Base-by-base conservation (phyloP, 1,140 invertebrate genomes). In the Danaus melanippus region DNA sequence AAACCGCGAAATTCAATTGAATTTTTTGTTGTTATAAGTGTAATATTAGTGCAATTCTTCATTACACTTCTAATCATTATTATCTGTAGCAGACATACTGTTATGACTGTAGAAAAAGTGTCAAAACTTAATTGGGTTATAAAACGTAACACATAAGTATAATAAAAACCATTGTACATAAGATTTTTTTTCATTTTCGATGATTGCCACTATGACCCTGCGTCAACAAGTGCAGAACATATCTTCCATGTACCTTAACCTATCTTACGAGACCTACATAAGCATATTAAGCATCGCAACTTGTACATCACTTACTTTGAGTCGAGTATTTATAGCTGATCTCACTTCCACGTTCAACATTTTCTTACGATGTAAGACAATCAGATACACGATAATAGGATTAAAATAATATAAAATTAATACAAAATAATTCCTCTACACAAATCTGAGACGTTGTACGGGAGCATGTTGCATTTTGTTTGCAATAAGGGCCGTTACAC, bases 261-360 rank as follows among this genome's bases (percentile, higher is more conserved):
- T 84, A 84, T 66, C 60, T 67, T 76, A 75, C 66, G 60, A 59
- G 71, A 79, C 76, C 76, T 74, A 82, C 69, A 56, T 71, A 81
- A 81, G 79, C 79, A 76, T 71, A 66, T 58, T 74, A 77, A 82
- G 76, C 78, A 71, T 71, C 56, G 59, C 69, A 69, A 58, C 52
- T 66, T 58, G 60, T 59, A 74, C 66, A 72, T 71, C 71, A 73
- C 67, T 66, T 70, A 60, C 50, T 58, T 56, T 51, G 49, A 53
- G 64, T 66, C 71, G 75, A 74, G 75, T 78, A 74, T 74, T 73
- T 65, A 67, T 60, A 67, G 65, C 64, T 58, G 67, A 73, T 56
- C 58, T 41, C 53, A 55, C 47, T 46, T 21, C 11, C 11, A 32
- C 46, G 15, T 50, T 21, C 17, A 47, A 53, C 12, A 9, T 8